These are phyloP conservation scores for Kobus ellipsiprymnus DNA, from an alignment of 2,113 vertebrate genomes.

Conservation along the genomic window DNA sequence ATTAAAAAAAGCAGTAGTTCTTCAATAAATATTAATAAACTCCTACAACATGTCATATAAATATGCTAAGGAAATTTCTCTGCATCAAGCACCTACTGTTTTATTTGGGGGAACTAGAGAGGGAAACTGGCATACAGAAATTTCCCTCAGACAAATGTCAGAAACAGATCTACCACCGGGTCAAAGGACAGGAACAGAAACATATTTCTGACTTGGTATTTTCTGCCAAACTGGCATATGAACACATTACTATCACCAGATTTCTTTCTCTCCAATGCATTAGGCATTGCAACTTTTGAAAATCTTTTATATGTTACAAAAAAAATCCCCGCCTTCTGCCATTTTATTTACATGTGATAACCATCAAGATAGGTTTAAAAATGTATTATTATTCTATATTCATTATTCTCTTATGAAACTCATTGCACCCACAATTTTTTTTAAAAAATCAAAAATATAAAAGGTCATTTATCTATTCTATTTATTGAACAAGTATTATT, in stretches of 20 bases:
- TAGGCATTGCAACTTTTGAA: not conserved
- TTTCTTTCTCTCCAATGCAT: not conserved
- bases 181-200: not conserved
- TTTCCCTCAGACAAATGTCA: not conserved
- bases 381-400: not conserved
- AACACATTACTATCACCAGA: not conserved
- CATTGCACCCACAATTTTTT: not conserved
- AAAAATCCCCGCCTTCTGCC: not conserved
- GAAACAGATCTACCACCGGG: not conserved
- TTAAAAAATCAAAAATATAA: not conserved
- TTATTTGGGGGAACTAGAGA: not conserved
- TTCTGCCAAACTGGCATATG: not conserved
- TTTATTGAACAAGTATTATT: not conserved
- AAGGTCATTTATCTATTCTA: not conserved
- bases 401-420: not conserved
- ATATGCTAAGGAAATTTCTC: not conserved
- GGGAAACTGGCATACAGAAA: not conserved
- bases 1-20: not conserved
- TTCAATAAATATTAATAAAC: not conserved
- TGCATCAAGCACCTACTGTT: not conserved
- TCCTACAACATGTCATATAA: not conserved
- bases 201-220: not conserved
- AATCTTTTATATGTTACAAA: not conserved
- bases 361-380: not conserved
- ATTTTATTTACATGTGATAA: not conserved